Conservation (phyloP, 2,888 invertebrate species). For the Brachylomia viminalis region DNA sequence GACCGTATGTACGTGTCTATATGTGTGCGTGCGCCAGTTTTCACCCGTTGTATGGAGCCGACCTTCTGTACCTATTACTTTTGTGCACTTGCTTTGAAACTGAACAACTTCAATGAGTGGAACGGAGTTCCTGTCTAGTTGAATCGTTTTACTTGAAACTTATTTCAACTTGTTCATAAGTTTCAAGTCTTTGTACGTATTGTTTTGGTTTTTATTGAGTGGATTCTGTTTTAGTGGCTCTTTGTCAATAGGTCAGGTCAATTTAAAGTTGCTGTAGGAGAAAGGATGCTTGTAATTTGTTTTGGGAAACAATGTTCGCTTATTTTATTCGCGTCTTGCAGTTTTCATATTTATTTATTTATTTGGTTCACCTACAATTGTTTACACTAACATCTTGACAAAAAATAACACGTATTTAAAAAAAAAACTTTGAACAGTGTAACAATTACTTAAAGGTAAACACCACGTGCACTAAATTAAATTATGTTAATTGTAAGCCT, state of each 20-base stretch:
- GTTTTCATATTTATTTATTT: too few relatives aligned
- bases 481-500: too few relatives aligned
- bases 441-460: too few relatives aligned
- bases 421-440: too few relatives aligned
- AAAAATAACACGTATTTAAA: too few relatives aligned
- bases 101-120: constrained; percentile 46
- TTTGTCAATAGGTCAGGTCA: background rate
- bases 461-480: too few relatives aligned
- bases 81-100: constrained; percentile 38
- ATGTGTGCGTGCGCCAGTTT: background rate
- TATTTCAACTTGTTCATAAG: constrained; percentile 55
- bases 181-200: constrained; percentile 38
- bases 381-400: too few relatives aligned
- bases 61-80: background rate
- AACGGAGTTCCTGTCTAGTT: constrained; percentile 50
- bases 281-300: background rate
- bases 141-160: constrained; percentile 56
- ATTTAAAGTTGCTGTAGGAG: too few relatives aligned
- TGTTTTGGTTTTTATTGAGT: constrained; percentile 36
- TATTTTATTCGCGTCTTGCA: background rate
- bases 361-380: too few relatives aligned
- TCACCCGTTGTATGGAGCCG: background rate
- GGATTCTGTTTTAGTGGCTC: constrained; percentile 7
- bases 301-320: background rate
- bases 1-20: background rate